Evolutionary conservation across 2,113 vertebrate genomes (phyloP), one percentile per base, ranked within the genome.

Genomic region (Alethe castanea): DNA sequence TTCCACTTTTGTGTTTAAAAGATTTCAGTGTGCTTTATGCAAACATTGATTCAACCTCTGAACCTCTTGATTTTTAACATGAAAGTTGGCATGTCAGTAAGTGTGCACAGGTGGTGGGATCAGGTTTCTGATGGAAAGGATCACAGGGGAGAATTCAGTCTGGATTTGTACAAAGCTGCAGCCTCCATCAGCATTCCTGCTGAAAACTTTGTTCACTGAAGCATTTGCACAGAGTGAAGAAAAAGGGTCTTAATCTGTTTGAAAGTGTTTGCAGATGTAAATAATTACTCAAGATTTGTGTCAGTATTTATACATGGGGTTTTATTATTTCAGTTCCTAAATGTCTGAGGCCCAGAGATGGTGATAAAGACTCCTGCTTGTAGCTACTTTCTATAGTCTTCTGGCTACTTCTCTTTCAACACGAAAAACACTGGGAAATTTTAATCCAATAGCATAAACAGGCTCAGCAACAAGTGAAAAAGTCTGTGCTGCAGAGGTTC

Each of bases 381-480:
- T 48, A 78, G 88, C 56, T 86, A 31, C 61, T 86, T 94, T 80
- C 44, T 80, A 4, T 45, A 65, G 59, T 36, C 71, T 62, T 59
- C 47, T 86, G 66, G 73, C 89, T 91, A 42, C 48, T 84, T 54
- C 26, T 86, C 57, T 66, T 92, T 69, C 36, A 65, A 36, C 0
- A 5, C 35, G 48, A 94, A 76, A 85, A 95, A 71, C 52, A 71
- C 18, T 19, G 44, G n/a, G 65, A 95, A 81, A 6, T 50, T 79
- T 61, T 91, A 95, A 95, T 85, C 85, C 91, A 86, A 92, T 54
- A 89, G 57, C 53, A 91, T 42, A 91, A 96, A 95, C 89, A 91
- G 70, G 42, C 70, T 71, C 69, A 72, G 69, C 73, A 94, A 19
- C 77, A 91, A 96, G 70, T 52, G 73, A 84, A 73, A 82, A 85